phyloP scores from a whole-genome alignment of 2,888 invertebrate genomes.

The Pinctada fucata region DNA sequence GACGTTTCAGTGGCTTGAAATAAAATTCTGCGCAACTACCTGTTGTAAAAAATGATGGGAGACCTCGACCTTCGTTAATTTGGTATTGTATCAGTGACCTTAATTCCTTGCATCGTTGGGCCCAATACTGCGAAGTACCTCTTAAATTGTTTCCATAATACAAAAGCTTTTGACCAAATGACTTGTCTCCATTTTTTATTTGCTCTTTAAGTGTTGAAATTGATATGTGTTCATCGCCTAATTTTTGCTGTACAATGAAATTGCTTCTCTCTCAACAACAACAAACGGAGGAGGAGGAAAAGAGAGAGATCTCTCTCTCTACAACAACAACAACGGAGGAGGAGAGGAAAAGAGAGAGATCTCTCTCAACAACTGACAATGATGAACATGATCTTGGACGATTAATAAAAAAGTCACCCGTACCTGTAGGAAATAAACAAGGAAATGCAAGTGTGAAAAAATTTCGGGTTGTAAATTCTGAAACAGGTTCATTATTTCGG shows the following conservation, averaged over 20 bases:
- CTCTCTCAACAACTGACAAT: slow-evolving; percentile 41
- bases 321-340: too few relatives aligned
- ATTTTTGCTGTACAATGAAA: slow-evolving; percentile 24
- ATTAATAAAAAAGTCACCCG: slow-evolving; percentile 46
- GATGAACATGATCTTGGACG: slow-evolving; percentile 34
- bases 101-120: slow-evolving; percentile 31
- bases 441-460: slow-evolving; percentile 50
- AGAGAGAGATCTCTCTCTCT: slow-evolving; percentile 34
- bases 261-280: too few relatives aligned
- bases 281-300: too few relatives aligned
- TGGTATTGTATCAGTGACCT: slow-evolving; percentile 25
- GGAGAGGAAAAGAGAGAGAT: too few relatives aligned
- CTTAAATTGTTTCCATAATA: slow-evolving; percentile 29
- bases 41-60: slow-evolving; percentile 30
- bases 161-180: slow-evolving; percentile 7
- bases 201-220: neutral
- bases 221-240: slow-evolving; percentile 20
- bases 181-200: slow-evolving; percentile 4
- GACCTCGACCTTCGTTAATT: slow-evolving; percentile 36
- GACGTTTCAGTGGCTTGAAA: slow-evolving; percentile 18
- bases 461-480: slow-evolving; percentile 48
- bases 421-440: slow-evolving; percentile 47
- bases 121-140: slow-evolving; percentile 39
- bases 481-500: slow-evolving; percentile 40
- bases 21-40: slow-evolving; percentile 36